Conservation (phyloP, 2,797 vertebrate species). For the Micropoecilia bifurca region DNA sequence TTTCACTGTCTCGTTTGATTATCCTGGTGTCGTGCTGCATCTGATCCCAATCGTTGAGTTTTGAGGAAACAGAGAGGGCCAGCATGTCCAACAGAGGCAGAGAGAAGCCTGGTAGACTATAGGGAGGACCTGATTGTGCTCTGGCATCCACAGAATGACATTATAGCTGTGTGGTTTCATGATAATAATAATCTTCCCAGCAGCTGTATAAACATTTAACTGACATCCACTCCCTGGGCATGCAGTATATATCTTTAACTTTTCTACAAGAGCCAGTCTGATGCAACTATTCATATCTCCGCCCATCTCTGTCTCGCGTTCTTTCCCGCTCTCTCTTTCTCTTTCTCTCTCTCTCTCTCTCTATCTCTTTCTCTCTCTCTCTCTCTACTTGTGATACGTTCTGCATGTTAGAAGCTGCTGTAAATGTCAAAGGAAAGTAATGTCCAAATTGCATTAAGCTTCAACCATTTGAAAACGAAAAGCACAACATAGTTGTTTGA, state of each 20-base stretch:
- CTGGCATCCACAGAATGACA: conserved; percentile 85
- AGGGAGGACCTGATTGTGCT: conserved; percentile 83
- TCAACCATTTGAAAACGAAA: conserved; percentile 50
- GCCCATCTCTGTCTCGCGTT: conserved; percentile 55
- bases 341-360: conserved; percentile 25
- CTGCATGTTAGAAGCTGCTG: conserved; percentile 68
- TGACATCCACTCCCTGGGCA: conserved; percentile 84
- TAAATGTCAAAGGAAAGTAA: conserved; percentile 71
- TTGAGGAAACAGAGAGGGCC: conserved; percentile 55
- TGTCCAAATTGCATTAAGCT: conserved; percentile 60
- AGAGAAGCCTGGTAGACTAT: conserved; percentile 73
- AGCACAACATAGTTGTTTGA: conserved; percentile 38
- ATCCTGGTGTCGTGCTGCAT: conserved; percentile 46
- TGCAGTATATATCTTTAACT: conserved; percentile 84
- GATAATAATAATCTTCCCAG: conserved; percentile 88
- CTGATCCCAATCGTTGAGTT: conserved; percentile 53
- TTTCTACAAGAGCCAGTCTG: conserved; percentile 76
- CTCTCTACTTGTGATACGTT: conserved; percentile 50
- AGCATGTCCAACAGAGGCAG: conserved; percentile 60
- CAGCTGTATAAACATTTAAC: conserved; percentile 89
- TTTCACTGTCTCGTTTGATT: conserved; percentile 73
- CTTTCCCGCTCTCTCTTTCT: conserved; percentile 21
- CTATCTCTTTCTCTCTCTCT: conserved; percentile 14
- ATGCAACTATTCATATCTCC: conserved; percentile 79
- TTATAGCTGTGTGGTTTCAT: conserved; percentile 87